Base-by-base conservation (phyloP, 2,888 invertebrate genomes). In the Lampropteryx suffumata region DNA sequence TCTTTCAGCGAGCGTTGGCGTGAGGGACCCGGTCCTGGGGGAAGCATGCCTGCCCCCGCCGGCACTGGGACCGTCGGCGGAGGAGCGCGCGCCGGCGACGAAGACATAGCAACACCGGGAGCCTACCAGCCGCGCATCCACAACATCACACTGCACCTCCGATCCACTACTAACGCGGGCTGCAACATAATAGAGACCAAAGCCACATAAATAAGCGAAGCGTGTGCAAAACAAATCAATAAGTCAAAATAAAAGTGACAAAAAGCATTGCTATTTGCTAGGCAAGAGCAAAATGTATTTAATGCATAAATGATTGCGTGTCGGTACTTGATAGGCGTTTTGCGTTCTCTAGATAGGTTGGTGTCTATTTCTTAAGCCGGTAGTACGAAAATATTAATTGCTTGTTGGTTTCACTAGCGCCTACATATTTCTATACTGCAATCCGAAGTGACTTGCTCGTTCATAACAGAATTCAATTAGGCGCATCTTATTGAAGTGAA, bases 1-100 rank as follows among this genome's bases (percentile, higher is more conserved):
- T 95, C 95, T 81, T 94, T 94, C 67, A 95, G 91, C 43, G 95
- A 95, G 57, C 95, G 92, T 73, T 95, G 95, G 50, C 95, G 91
- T 54, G 94, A 92, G 49, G 95, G 95, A 9, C 86, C 90, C 6
- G 89, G 88, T 24, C 88, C 89, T 12, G 87, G 82, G 46, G 90
- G 89, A 65, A 90, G 73, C 73, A 78, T 71, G 68, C 82, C 90
- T 62, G 88, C 86, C 61, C 90, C 90, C 57, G 90, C 77, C 66
- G 84, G 84, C 67, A 77, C 69, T 51, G 72, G 62, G 50, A 60
- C 66, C 54, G 67, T 40, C 13, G 70, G 70, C 52, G 76, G 69
- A 28, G 86, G 80, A 66, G 78, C 82, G 52, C 84, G 82, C 73
- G 84, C 84, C 69, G 85, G 85, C 57, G 86, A 85, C 61, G 85